Base-by-base conservation (phyloP, 2,888 invertebrate genomes). In the Diarsia mendica region DNA sequence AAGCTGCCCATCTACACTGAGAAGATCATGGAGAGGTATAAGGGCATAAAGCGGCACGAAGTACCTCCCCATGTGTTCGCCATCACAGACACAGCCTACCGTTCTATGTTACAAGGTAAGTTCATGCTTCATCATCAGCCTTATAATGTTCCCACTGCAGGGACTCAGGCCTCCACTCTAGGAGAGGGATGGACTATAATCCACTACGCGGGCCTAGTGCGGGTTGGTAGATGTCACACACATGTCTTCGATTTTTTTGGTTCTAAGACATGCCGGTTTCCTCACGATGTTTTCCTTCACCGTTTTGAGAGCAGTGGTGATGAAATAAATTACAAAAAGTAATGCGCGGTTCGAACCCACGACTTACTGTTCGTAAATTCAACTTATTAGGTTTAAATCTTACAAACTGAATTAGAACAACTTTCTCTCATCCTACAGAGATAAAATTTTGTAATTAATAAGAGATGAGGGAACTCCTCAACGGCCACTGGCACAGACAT, bases 1-100 rank as follows among this genome's bases (percentile, higher is more conserved):
- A 98, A 98, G 96, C 97, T 99, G 94, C 99, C 99, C 83, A 99
- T 99, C 95, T 99, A 99, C 97, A 99, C 99, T 92, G 99, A 99
- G 97, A 99, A 99, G 97, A 99, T 99, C 90, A 99, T 99, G 98
- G 99, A 99, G 96, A 97, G 99, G 96, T 99, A 99, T 97, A 99
- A 99, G 97, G 99, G 99, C 89, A 99, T 99, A 97, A 99, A 99
- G 96, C 97, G 99, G 90, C 99, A 99, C 96, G 99, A 99, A 97
- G 99, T 99, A 88, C 99, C 99, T 84, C 99, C 99, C 68, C 99
- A 99, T 95, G 99, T 99, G 83, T 99, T 99, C 97, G 99, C 99
- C 95, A 99, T 99, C 96, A 99, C 99, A 88, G 99, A 99, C 96
- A 98, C 98, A 79, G 99, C 99, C 75, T 99, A 99, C 97, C 98